Base-by-base conservation (phyloP, 2,888 invertebrate species). In the Petrolisthes manimaculis region DNA sequence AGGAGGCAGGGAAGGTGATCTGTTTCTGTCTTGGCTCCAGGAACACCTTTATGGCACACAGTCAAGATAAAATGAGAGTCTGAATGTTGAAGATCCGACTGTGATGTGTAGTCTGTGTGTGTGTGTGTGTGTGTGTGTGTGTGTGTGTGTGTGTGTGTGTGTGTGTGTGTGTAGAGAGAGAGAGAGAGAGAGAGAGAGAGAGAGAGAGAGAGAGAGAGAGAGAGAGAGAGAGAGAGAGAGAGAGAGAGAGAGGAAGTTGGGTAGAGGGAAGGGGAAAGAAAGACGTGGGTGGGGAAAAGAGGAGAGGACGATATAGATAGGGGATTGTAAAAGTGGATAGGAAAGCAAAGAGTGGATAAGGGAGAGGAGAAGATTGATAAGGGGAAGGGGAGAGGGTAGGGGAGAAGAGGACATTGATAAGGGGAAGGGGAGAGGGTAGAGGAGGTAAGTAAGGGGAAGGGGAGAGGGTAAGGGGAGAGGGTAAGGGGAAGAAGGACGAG, bases 81-180 rank as follows among this genome's bases (percentile, higher is more conserved):
- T 67, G 67, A 18, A 14, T 12, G 67, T 67, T 14, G 67, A 14
- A 18, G 67, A 14, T 12, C 14, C 18, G 67, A 18, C 18, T 18
- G 71, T 71, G 71, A 21, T 9, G 71, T 71, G 71, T n/a, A 71
- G n/a, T 71, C 4, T 71, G n/a, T 71, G 8, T 54, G n/a, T 0
- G 54, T 77, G 51, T 53, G 77, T 9, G n/a, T 9, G 77, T 51
- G 51, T 77, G 51, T 77, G 18, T 77, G 12, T 54, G 79, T 54
- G 54, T 79, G 79, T 84, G 54, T 84, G 55, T 84, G 74, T 84
- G 74, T 84, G 55, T 78, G 74, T 77, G 56, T 84, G 56, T 77
- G 61, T 67, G 51, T 67, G 56, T 85, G 53, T 69, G 53, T 85
- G 21, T 54, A 74, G 74, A 74, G 74, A 21, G 74, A 21, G 74